Percentiles rank a stretch among this genome's conserved stretches.
These are phyloP conservation scores for Melospiza melodia DNA, from an alignment of 2,113 vertebrate species.

Conservation along the genomic window DNA sequence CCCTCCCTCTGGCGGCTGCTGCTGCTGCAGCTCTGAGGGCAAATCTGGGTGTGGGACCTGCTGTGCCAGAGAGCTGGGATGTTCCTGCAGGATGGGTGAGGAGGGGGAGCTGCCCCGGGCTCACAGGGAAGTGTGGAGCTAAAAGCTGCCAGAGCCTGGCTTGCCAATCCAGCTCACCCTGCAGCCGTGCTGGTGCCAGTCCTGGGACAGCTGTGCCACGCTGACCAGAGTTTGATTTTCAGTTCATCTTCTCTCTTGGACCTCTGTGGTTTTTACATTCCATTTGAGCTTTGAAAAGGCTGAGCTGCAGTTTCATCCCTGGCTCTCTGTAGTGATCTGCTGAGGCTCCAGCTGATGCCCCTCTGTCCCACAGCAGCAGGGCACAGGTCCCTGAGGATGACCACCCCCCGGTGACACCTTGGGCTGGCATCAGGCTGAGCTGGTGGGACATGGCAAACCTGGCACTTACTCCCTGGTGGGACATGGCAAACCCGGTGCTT, in stretches of 20 bases:
- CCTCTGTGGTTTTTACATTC: background rate
- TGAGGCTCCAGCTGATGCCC: fast-evolving
- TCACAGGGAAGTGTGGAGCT: background rate
- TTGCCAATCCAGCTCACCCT: background rate
- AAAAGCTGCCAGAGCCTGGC: background rate
- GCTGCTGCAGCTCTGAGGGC: background rate
- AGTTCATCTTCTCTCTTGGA: background rate
- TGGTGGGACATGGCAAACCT: background rate
- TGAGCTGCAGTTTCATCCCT: background rate
- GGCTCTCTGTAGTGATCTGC: background rate
- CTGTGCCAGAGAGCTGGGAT: background rate
- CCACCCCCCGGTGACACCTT: fast-evolving
- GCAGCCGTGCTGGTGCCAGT: background rate
- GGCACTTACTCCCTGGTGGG: background rate
- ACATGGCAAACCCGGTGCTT: background rate
- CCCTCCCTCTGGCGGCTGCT: background rate
- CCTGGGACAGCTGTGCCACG: background rate
- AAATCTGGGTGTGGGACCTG: background rate
- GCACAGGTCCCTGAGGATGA: background rate
- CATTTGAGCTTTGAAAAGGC: background rate
- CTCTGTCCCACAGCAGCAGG: background rate
- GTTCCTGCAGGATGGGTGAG: background rate
- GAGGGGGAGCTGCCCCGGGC: background rate
- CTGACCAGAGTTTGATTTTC: background rate
- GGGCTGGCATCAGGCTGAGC: background rate